Percentiles rank a stretch among this genome's conserved stretches.
Evolutionary conservation across 2,888 invertebrate species (phyloP).

Genomic region (Yponomeuta sedellus): DNA sequence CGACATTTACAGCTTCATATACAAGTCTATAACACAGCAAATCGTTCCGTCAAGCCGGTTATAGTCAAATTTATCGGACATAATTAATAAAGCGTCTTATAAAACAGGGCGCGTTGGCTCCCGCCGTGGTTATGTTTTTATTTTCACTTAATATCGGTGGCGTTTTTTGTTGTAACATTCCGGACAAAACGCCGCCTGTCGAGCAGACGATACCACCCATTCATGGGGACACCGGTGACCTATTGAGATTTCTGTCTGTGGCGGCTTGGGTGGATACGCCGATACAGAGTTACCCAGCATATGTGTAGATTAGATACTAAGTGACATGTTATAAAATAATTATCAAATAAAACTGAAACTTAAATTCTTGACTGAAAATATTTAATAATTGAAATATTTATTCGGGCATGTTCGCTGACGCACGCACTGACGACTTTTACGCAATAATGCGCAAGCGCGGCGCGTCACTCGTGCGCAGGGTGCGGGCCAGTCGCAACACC

Average conservation of each 20-base stretch:
- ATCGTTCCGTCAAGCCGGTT: constrained; percentile 47
- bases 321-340: no score
- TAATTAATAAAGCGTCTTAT: constrained; percentile 72
- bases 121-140: constrained; percentile 42
- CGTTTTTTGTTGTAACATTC: constrained; percentile 72
- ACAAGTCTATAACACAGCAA: constrained; percentile 40
- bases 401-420: no score
- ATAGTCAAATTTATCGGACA: constrained; percentile 70
- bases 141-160: constrained; percentile 16
- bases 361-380: no score
- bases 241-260: constrained; percentile 61
- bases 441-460: no score
- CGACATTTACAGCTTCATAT: neutral
- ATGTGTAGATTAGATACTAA: no score
- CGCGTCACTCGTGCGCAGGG: no score
- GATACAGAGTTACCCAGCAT: no score
- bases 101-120: constrained; percentile 58
- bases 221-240: constrained; percentile 74
- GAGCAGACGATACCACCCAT: constrained; percentile 72
- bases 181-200: constrained; percentile 73
- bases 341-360: no score
- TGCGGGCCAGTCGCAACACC: no score
- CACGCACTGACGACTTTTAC: no score
- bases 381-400: no score
- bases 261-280: constrained; percentile 47